A percentile compares a stretch with the other conserved stretches of the same genome.
These are phyloP conservation scores for Phenganax subtilis DNA, from an alignment of 92 coral and sea anemone species.

Conservation along the genomic window DNA sequence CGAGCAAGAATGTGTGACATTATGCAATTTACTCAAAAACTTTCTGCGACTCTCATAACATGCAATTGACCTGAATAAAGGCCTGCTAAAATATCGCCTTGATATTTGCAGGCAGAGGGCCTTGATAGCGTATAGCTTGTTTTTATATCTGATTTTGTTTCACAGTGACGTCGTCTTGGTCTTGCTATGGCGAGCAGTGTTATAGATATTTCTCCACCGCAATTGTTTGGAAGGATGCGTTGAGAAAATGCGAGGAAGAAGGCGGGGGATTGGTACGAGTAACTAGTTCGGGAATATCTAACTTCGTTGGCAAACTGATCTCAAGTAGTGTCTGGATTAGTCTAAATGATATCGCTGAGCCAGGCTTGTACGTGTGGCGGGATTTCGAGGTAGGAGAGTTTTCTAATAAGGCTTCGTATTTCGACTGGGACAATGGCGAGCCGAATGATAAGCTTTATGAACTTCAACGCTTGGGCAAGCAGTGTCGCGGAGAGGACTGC, in stretches of 20 bases:
- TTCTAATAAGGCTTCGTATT: conserved; percentile 61
- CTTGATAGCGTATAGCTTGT: background rate
- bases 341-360: conserved; percentile 89
- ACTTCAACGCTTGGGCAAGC: conserved; percentile 37
- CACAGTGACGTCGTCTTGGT: conserved; percentile 63
- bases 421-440: conserved; percentile 83
- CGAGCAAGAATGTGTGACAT: too few relatives aligned
- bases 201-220: conserved; percentile 56
- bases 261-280: conserved; percentile 64
- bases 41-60: too few relatives aligned
- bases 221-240: conserved; percentile 80
- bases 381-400: conserved; percentile 69
- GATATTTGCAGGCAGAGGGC: background rate
- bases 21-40: too few relatives aligned
- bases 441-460: conserved; percentile 87
- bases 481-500: conserved; percentile 92
- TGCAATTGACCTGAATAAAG: background rate
- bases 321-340: conserved; percentile 76
- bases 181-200: conserved; percentile 61
- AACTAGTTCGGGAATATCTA: conserved; percentile 50
- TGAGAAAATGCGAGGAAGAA: conserved; percentile 52
- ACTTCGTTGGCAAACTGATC: conserved; percentile 52
- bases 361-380: conserved; percentile 94
- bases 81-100: too few relatives aligned
- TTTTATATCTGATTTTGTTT: background rate